Conservation (phyloP, 2,113 vertebrate species). For the Corythornis madagascariensis region DNA sequence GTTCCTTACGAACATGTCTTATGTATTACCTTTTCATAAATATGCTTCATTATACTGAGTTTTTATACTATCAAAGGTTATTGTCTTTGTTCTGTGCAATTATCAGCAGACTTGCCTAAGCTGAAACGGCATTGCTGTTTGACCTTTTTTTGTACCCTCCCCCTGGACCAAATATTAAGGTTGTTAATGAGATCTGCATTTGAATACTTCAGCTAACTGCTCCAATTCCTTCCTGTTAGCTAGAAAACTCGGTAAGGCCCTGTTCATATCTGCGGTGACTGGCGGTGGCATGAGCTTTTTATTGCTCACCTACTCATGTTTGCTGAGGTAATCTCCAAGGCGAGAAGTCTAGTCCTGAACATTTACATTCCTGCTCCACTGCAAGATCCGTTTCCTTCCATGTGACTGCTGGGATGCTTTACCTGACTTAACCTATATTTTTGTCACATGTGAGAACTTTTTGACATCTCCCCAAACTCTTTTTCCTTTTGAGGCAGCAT, state of each 20-base stretch:
- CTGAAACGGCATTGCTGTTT: not conserved
- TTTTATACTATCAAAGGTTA: not conserved
- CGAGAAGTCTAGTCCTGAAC: not conserved
- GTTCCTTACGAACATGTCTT: not conserved
- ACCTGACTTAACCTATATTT: not conserved
- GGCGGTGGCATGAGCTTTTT: not conserved
- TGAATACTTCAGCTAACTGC: not conserved
- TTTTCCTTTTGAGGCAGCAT: not conserved
- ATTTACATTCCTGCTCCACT: rapidly evolving
- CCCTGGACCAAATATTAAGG: not conserved
- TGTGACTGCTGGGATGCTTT: not conserved
- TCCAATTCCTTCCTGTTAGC: not conserved
- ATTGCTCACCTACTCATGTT: not conserved
- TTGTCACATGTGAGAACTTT: not conserved
- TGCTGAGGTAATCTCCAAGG: not conserved
- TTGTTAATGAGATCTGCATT: not conserved
- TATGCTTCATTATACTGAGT: not conserved
- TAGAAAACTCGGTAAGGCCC: not conserved
- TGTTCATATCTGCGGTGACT: too few species aligned
- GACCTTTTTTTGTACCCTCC: not conserved
- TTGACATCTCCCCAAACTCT: not conserved
- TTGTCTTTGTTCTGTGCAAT: not conserved
- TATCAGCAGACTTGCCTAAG: not conserved
- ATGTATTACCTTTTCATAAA: not conserved
- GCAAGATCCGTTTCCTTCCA: not conserved